Evolutionary conservation across 1,140 invertebrate species (phyloP).

Genomic region (Papilio glaucus): DNA sequence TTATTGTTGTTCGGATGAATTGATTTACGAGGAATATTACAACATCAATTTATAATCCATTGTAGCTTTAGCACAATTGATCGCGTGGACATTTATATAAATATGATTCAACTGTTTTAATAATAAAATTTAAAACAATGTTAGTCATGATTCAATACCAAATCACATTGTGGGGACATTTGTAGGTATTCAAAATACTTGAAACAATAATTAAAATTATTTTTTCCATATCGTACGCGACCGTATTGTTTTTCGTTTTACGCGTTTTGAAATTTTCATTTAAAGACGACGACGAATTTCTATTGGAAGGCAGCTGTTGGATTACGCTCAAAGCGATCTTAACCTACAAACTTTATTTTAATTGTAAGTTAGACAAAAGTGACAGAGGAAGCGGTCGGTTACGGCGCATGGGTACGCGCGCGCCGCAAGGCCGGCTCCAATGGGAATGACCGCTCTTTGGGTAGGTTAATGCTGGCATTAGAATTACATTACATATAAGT

Average conservation of each 20-base stretch:
- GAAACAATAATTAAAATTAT: too few relatives aligned
- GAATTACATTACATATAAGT: background rate
- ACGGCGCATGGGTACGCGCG: constrained; percentile 23
- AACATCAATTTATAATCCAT: background rate
- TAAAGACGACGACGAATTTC: too few relatives aligned
- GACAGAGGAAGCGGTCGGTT: background rate
- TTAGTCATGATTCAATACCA: background rate
- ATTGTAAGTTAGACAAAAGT: constrained; percentile 13
- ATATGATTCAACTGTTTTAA: background rate
- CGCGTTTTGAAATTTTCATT: background rate
- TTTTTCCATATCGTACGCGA: too few relatives aligned
- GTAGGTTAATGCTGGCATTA: background rate
- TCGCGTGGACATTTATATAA: background rate
- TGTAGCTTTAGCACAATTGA: background rate
- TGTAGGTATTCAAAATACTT: background rate
- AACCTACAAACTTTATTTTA: background rate
- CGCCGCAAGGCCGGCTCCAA: constrained; percentile 54
- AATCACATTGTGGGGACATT: background rate
- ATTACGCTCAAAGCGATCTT: background rate
- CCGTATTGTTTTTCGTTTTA: too few relatives aligned
- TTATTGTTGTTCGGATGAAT: background rate
- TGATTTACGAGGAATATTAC: background rate
- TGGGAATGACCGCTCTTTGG: constrained; percentile 69
- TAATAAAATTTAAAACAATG: constrained; percentile 4
- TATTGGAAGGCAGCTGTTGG: too few relatives aligned